Base-by-base conservation (phyloP, 2,888 invertebrate species). In the Coecobrya sp. region DNA sequence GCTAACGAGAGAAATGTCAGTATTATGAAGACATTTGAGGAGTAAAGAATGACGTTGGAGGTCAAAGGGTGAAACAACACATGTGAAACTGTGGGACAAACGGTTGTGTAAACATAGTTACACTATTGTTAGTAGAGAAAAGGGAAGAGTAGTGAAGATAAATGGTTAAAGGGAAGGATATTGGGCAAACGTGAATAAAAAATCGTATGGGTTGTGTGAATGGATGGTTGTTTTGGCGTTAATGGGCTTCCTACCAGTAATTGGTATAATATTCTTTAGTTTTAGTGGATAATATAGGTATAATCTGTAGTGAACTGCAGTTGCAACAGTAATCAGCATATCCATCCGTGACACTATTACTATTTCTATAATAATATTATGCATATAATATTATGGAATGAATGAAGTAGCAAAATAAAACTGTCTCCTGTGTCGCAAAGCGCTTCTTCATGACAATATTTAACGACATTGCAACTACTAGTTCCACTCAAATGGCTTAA, bases 61-160 rank as follows among this genome's bases (percentile, higher is more conserved):
- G 94, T 94, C 93, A 94, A 93, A 93, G 93, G 94, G 91, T 93
- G 92, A 93, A 65, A 84, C 70, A 88, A 94, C 94, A 94, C 93
- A 93, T 94, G 94, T 92, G 93, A 70, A 93, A 89, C 92, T 49
- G 45, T 73, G 86, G 70, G 90, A 84, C 45, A 87, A 93, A 88
- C 81, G 11, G 10, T 49, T 42, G 25, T n/a, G n/a, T 73, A 73
- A 73, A 73, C n/a, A 36, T 73, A n/a, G 11, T 36, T n/a, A n/a
- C n/a, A 36, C 16, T 36, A 73, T 79, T 62, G 68, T 88, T 68
- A 45, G 55, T 73, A 36, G 55, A 79, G 52, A 65, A 10, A 11
- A 62, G 10, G 62, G 42, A 19, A 70, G 42, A 45, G 8, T 4
- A 3, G 62, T 62, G 27, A 30, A 55, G 55, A 55, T 42, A 86